Evolutionary conservation across 2,113 vertebrate genomes (phyloP), one percentile per base, ranked within the genome.

Genomic region (Melospiza georgiana): DNA sequence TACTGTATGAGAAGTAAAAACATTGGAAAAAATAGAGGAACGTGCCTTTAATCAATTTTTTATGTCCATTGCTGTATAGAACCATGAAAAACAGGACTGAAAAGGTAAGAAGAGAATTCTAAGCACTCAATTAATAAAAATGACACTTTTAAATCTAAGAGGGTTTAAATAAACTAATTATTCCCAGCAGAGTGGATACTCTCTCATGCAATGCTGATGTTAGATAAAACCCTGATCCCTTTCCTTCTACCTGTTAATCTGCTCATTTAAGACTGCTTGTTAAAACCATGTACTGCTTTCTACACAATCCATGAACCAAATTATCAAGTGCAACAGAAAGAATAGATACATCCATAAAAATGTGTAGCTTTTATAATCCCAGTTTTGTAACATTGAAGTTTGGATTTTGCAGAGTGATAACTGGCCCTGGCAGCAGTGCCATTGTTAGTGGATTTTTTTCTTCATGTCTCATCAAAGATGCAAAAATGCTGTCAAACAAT

Each of bases 401-500:
- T 66, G 31, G 27, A 11, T 9, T 87, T 89, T 71, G 11, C 44
- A 55, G 55, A 55, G 11, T 24, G 48, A 52, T 74, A 84, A 84
- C 46, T 61, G 27, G 11, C 63, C 39, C 63, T 91, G 66, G 43
- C 58, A 93, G 48, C n/a, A 95, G 41, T n/a, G 21, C 16, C 46
- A 91, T 59, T 37, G 49, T 84, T 93, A 87, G 48, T 41, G 22
- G n/a, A 37, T 49, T 21, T 86, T 84, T 83, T 78, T 4, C 31
- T 92, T 88, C 49, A 30, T 65, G 41, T 84, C 80, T 95, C 79
- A 94, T 94, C 61, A 87, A 81, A 92, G 44, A 89, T 78, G 73
- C 25, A 94, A 90, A 90, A 95, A 82, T 71, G 52, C 39, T 48
- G 41, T 81, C 61, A 92, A 95, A 94, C 73, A 94, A 89, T 90